Conservation (phyloP, 1,140 invertebrate species). For the Cryptotermes secundus region DNA sequence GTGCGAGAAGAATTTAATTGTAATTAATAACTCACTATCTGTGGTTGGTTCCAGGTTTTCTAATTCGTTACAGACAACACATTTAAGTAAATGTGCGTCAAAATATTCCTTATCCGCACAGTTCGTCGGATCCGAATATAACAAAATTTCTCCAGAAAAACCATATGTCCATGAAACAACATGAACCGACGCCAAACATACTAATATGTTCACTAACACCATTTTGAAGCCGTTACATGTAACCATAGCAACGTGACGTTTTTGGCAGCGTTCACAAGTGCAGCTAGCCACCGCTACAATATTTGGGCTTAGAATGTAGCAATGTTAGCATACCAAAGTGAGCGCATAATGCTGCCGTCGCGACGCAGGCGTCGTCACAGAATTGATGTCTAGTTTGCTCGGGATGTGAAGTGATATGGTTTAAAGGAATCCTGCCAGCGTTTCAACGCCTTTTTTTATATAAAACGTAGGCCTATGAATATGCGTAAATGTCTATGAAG, state of each 20-base stretch:
- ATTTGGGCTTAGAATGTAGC: background rate
- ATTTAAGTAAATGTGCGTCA: conserved; percentile 22
- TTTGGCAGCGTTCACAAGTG: background rate
- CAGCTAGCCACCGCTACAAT: no score
- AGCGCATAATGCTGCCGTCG: background rate
- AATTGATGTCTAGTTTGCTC: background rate
- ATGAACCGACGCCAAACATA: no score
- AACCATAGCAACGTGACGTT: background rate
- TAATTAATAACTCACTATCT: conserved; percentile 28
- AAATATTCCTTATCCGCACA: conserved; percentile 26
- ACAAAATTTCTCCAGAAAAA: conserved; percentile 9
- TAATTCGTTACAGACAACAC: background rate
- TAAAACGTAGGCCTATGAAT: background rate
- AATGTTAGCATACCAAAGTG: background rate
- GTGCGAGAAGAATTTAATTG: background rate
- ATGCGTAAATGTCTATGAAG: background rate
- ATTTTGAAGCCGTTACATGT: background rate
- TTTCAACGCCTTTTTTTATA: background rate
- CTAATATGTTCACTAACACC: background rate
- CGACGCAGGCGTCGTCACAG: background rate
- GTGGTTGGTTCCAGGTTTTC: conserved; percentile 21
- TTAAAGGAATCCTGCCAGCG: background rate
- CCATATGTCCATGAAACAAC: background rate
- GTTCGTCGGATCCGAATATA: conserved; percentile 11
- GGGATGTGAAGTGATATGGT: background rate